Conservation (phyloP, 2,113 vertebrate species). For the Nanger granti region DNA sequence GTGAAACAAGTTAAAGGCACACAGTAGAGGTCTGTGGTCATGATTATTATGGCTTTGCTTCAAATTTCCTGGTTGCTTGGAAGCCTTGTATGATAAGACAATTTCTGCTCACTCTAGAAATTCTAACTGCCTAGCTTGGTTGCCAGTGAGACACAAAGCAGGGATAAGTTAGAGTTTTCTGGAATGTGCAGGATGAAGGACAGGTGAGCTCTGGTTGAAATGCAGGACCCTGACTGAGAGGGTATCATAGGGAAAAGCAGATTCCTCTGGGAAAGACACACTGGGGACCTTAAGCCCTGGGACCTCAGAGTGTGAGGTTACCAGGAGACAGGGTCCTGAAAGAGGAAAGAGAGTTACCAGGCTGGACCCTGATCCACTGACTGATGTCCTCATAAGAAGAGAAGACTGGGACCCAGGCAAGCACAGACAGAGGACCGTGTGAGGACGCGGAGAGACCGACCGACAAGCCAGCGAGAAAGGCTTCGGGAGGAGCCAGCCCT, state of each 20-base stretch:
- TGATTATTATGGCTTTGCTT: not conserved
- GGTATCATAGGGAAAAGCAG: too few relatives aligned
- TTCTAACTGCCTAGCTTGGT: not conserved
- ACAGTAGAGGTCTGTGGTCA: not conserved
- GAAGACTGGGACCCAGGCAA: not conserved
- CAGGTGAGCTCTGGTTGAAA: not conserved
- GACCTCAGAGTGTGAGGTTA: not conserved
- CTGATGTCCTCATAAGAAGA: fast-evolving
- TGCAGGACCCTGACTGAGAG: not conserved
- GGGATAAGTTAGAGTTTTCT: not conserved
- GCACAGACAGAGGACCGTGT: not conserved
- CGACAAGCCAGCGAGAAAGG: fast-evolving
- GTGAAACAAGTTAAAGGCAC: not conserved
- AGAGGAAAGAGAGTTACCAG: not conserved
- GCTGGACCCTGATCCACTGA: not conserved
- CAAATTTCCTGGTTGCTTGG: not conserved
- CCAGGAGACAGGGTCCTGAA: not conserved
- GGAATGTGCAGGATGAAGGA: too few relatives aligned
- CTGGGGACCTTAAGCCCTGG: not conserved
- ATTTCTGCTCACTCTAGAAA: not conserved
- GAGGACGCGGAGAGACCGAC: fast-evolving
- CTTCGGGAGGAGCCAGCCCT: not conserved
- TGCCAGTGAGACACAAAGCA: not conserved
- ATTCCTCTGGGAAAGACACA: not conserved
- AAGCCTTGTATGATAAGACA: not conserved